Evolutionary conservation across 2,797 vertebrate genomes (phyloP).

Genomic region (Lagorchestes hirsutus): DNA sequence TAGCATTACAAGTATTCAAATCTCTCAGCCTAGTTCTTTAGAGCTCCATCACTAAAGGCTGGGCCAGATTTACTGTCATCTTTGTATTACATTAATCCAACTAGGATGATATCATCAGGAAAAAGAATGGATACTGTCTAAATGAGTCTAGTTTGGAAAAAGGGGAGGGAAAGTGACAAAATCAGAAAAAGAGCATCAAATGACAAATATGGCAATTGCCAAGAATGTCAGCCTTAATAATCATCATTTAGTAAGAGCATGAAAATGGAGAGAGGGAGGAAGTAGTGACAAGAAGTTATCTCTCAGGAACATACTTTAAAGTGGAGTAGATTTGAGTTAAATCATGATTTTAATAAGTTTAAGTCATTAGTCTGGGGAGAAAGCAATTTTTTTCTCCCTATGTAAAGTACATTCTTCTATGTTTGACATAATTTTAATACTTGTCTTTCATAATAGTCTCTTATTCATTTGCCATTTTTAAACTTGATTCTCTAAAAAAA

Average conservation of each 20-base stretch:
- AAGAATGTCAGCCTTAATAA: neutral
- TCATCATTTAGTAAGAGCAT: neutral
- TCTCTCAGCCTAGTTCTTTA: neutral
- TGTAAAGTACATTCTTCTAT: neutral
- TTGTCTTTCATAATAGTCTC: neutral
- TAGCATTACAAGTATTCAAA: neutral
- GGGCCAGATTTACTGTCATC: neutral
- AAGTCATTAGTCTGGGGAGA: neutral
- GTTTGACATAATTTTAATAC: neutral
- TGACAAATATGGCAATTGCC: neutral
- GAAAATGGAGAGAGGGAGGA: neutral
- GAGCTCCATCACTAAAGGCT: neutral
- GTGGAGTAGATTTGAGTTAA: neutral
- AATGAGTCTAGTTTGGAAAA: neutral
- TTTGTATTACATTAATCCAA: neutral
- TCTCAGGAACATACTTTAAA: neutral
- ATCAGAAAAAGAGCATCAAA: conserved; percentile 1
- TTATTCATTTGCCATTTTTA: neutral
- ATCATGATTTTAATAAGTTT: neutral
- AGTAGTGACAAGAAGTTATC: neutral
- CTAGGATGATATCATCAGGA: neutral
- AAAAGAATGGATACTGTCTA: neutral
- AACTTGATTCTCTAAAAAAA: neutral
- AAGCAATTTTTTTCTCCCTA: neutral
- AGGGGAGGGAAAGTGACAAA: neutral